These are phyloP conservation scores for Vidua chalybeata DNA, from an alignment of 2,113 vertebrate species.

Conservation along the genomic window DNA sequence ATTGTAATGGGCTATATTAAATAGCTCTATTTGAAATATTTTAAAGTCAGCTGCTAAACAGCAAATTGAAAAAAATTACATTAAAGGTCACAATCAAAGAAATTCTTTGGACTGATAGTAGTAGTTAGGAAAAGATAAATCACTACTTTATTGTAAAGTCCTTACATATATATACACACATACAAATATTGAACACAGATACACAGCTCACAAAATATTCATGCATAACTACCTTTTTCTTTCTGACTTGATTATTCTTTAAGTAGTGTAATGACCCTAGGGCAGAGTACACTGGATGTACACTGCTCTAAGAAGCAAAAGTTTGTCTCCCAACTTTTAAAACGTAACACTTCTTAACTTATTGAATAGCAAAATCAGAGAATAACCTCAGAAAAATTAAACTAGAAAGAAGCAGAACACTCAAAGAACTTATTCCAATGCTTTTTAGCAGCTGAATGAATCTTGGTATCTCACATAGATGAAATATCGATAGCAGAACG, in stretches of 20 bases:
- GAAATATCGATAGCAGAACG: background rate
- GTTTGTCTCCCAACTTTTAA: background rate
- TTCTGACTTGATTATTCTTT: background rate
- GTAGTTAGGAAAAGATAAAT: background rate
- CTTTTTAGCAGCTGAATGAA: background rate
- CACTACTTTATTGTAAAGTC: background rate
- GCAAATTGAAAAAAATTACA: constrained; percentile 49
- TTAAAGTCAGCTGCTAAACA: constrained; percentile 63
- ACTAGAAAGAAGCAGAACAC: background rate
- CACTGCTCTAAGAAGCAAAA: background rate
- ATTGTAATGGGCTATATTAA: constrained; percentile 64
- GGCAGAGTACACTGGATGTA: background rate
- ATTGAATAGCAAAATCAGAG: background rate
- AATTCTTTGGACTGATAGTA: background rate
- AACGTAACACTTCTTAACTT: background rate
- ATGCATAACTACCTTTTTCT: background rate
- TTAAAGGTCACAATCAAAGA: constrained; percentile 57
- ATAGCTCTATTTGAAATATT: constrained; percentile 54
- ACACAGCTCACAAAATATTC: background rate
- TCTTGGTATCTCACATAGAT: background rate
- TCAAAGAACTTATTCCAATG: background rate
- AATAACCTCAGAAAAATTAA: background rate
- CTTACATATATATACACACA: background rate
- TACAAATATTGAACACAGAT: background rate
- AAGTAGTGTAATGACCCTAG: background rate